Base-by-base conservation (phyloP, 1,140 invertebrate genomes). In the Drosophila ananassae region DNA sequence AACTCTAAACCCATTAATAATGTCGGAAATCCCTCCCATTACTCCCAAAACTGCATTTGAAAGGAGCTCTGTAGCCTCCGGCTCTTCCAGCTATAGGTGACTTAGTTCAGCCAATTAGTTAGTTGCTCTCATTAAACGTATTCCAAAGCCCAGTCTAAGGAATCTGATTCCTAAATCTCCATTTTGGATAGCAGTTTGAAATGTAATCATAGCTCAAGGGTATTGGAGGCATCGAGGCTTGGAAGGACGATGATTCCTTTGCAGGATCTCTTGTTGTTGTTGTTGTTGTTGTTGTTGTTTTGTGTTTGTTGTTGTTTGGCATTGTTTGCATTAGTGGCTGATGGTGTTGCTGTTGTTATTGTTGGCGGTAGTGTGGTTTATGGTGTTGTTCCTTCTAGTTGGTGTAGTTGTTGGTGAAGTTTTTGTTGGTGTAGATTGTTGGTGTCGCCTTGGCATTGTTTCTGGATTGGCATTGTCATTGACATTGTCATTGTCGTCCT, bases 401-500 rank as follows among this genome's bases (percentile, higher is more conserved):
- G 41, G 8, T 46, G 30, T 46, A 17, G n/a, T 22, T 47, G 39
- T 28, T 59, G 67, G 6, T 30, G 28, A 22, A 10, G 13, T 53
- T 47, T 48, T 13, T 37, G 39, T 28, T 51, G n/a, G 7, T 52
- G 46, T 54, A 24, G 32, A 10, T 57, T 55, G 21, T 24, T 60
- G 17, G 13, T 67, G 39, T 74, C 69, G 59, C 74, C 79, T 57
- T 68, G 75, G 79, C 79, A 63, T 82, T 83, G 67, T 69, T 57
- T 25, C 28, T 59, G 61, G 72, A 66, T 75, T 76, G 61, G 54
- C 55, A 73, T 62, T 63, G 59, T 44, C 66, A 53, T 53, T 73
- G 58, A 48, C 69, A 30, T 51, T 24, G 30, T 30, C 61, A n/a
- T 32, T 9, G 2, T 41, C 28, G 37, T 60, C 50, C 72, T 64